These are phyloP conservation scores for Kryphioiulus occultus DNA, from an alignment of 2,888 invertebrate species.

Conservation along the genomic window DNA sequence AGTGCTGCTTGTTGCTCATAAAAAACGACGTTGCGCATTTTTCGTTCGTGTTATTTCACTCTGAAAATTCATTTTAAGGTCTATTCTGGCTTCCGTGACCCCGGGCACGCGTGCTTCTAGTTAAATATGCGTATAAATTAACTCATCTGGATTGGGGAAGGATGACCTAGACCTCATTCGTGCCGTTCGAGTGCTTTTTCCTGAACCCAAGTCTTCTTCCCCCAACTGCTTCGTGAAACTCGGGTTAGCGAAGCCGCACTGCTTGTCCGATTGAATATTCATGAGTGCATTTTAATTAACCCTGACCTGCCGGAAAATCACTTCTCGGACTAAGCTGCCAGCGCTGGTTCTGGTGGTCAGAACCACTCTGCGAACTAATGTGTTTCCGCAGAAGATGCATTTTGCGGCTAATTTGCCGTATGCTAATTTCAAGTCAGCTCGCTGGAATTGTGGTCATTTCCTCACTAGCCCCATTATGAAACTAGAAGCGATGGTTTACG, in stretches of 20 bases:
- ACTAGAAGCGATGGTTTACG: no score
- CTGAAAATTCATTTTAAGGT: background rate
- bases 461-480: background rate
- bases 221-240: background rate
- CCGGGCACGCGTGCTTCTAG: background rate
- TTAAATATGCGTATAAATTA: slow-evolving; percentile 31
- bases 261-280: background rate
- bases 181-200: background rate
- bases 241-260: background rate
- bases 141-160: slow-evolving; percentile 26
- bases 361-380: background rate
- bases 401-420: background rate
- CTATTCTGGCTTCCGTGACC: background rate
- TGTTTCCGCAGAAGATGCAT: background rate
- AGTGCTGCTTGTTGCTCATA: background rate
- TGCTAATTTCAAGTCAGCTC: background rate
- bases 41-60: background rate
- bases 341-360: background rate
- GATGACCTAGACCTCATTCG: background rate
- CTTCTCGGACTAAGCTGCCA: background rate
- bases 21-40: background rate
- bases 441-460: background rate
- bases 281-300: slow-evolving; percentile 31
- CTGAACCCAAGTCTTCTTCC: background rate
- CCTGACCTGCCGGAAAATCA: slow-evolving; percentile 18